These are phyloP conservation scores for Leptosomus discolor DNA, from an alignment of 2,113 vertebrate species.

Conservation along the genomic window DNA sequence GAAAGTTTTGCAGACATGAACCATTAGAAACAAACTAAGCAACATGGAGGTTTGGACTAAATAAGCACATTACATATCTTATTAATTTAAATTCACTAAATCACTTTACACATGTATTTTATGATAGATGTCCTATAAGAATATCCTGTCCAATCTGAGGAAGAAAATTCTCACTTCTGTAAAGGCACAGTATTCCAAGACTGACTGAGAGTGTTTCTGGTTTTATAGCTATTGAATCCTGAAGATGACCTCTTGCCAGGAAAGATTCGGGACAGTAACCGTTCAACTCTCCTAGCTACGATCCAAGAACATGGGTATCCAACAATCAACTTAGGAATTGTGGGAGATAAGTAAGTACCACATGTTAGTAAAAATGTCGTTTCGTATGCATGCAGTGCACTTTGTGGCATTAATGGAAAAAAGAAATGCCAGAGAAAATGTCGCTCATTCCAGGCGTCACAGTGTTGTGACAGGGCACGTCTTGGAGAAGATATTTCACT, in stretches of 20 bases:
- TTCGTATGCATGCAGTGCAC: constrained; percentile 29
- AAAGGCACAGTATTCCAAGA: background rate
- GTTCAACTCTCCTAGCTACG: constrained; percentile 94
- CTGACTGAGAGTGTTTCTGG: constrained; percentile 47
- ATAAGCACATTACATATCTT: background rate
- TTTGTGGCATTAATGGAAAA: background rate
- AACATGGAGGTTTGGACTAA: background rate
- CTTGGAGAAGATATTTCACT: background rate
- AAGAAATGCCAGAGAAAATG: constrained; percentile 16
- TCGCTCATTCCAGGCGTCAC: background rate
- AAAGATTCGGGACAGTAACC: constrained; percentile 98
- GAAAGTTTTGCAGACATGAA: background rate
- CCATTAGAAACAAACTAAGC: background rate
- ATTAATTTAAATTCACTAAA: background rate
- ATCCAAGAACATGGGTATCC: constrained; percentile 99
- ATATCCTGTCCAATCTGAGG: background rate
- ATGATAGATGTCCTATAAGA: background rate
- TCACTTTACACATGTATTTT: background rate
- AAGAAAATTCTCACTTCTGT: background rate
- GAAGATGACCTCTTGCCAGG: constrained; percentile 97
- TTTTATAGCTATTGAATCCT: constrained; percentile 90
- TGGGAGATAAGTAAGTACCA: constrained; percentile 95
- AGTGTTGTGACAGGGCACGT: background rate
- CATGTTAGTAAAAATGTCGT: constrained; percentile 55
- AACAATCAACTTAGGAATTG: constrained; percentile 98